Conservation (phyloP, 2,797 vertebrate species). For the Hemibagrus guttatus region DNA sequence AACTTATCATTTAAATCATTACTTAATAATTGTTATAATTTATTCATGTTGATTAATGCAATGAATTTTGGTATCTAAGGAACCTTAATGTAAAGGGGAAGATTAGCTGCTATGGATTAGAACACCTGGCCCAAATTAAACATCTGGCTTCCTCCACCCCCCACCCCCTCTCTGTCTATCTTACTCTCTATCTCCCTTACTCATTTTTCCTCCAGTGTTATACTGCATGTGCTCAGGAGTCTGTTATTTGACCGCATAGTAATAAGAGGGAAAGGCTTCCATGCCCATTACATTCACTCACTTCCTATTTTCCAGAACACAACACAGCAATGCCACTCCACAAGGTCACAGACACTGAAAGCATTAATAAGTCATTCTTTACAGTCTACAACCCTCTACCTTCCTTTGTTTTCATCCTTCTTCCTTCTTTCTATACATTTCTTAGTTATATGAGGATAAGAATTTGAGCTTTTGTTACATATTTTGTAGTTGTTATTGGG, state of each 20-base stretch:
- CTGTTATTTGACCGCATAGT: conserved; percentile 66
- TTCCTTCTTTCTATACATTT: conserved; percentile 30
- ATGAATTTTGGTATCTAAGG: background rate
- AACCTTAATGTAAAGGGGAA: background rate
- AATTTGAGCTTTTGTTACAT: background rate
- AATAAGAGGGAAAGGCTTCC: conserved; percentile 67
- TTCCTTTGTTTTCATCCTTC: background rate
- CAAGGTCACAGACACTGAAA: conserved; percentile 63
- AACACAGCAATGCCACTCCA: conserved; percentile 64
- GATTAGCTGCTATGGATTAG: conserved; percentile 4
- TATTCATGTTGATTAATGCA: background rate
- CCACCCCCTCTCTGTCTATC: too few relatives aligned
- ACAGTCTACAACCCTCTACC: conserved; percentile 48
- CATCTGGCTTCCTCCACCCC: conserved; percentile 1
- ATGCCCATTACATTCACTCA: conserved; percentile 64
- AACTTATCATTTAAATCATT: background rate
- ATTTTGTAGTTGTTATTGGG: background rate
- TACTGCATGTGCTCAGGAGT: background rate
- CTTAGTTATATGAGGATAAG: background rate
- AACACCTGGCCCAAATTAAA: conserved; percentile 7
- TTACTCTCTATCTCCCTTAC: background rate
- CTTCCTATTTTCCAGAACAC: conserved; percentile 68
- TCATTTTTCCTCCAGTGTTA: background rate
- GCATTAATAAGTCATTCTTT: conserved; percentile 74
- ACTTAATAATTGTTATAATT: background rate